Evolutionary conservation across 1,140 invertebrate species (phyloP), one percentile per base, ranked within the genome.

Genomic region (Riptortus pedestris): DNA sequence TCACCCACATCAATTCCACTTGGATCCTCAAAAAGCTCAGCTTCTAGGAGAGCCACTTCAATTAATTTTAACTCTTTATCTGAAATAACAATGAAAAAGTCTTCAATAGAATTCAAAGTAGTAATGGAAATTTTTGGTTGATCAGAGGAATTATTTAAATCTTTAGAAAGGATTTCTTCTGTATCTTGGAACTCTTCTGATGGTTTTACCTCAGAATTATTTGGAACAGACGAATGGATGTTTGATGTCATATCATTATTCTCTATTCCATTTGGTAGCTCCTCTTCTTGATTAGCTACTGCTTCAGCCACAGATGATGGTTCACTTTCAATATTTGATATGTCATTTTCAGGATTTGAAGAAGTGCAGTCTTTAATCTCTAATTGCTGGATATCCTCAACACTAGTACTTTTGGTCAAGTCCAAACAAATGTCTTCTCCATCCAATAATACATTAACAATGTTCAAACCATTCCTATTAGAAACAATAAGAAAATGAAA

Each of bases 1-100:
- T 77, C 73, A 1, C 79, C 82, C 2, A 65, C 57, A 20, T 59
- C 52, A 26, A 64, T 29, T 38, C 3, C 16, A 14, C 7, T 12
- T 43, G 29, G 14, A 7, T 31, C 20, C 5, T 57, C 31, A 27
- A 64, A 58, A 14, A 16, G 18, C 2, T 64, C 62, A 22, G 48
- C 16, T 57, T 43, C 22, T 28, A 29, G 7, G 11, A 60, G 29
- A 33, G 31, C 14, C 9, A 9, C 7, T 9, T 9, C 33, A 9
- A 38, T 16, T 9, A 5, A 38, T 38, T 65, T 24, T 26, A 48
- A 48, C 2, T 61, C 14, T 48, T 67, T 60, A 20, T 61, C 47
- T 11, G 63, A 16, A 18, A 28, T 29, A 33, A 24, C 59, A 11
- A 38, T 18, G 29, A 66, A 18, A n/a, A 31, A 5, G 5, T 31